A percentile compares a stretch with the other conserved stretches of the same genome.
Evolutionary conservation across 1,140 invertebrate species (phyloP).

Genomic region (Eurosta solidaginis): DNA sequence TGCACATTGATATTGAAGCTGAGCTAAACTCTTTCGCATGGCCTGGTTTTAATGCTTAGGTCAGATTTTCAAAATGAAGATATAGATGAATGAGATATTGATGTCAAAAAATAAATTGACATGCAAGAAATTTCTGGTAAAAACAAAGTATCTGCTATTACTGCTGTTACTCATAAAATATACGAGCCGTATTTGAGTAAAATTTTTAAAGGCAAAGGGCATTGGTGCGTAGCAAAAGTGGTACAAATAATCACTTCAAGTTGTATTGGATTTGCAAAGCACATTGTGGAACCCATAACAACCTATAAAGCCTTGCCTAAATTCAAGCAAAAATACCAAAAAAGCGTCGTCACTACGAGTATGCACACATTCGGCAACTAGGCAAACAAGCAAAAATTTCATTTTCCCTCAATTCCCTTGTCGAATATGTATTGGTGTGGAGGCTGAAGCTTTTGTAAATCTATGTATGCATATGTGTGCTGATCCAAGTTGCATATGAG

Average conservation of each 20-base stretch:
- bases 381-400: conserved; percentile 13
- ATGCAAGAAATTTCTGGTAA: no score
- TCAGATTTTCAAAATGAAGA: no score
- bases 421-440: not conserved
- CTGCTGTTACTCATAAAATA: no score
- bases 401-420: not conserved
- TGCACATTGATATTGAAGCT: no score
- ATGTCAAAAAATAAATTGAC: no score
- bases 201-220: not conserved
- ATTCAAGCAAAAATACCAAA: not conserved
- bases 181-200: not conserved
- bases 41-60: no score
- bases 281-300: not conserved
- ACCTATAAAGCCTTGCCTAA: not conserved
- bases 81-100: no score
- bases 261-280: conserved; percentile 9
- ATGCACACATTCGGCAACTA: not conserved
- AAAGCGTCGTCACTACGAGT: no score
- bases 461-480: not conserved
- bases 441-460: not conserved
- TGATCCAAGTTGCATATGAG: not conserved
- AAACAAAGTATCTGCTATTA: no score
- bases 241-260: conserved; percentile 21
- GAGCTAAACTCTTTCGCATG: no score
- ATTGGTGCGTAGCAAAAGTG: conserved; percentile 12